A percentile compares a stretch with the other conserved stretches of the same genome.
phyloP scores from a whole-genome alignment of 2,797 vertebrate genomes.

The Gambusia yucatana region DNA sequence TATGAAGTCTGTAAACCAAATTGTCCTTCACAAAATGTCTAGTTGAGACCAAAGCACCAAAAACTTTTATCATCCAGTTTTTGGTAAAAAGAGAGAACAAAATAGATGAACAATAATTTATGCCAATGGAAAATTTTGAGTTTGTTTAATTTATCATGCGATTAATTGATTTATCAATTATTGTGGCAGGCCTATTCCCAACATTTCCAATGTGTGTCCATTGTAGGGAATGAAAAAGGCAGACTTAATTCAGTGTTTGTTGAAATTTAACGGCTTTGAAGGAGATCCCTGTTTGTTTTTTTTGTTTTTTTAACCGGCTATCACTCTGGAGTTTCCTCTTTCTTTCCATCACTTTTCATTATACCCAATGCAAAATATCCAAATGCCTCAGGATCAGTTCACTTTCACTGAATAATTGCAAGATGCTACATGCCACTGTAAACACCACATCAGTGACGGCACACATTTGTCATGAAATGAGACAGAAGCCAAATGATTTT shows the following conservation, averaged over 20 bases:
- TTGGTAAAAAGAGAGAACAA: too few relatives aligned
- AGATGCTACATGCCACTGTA: slow-evolving; percentile 76
- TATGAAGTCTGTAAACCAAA: too few relatives aligned
- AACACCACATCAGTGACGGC: slow-evolving; percentile 78
- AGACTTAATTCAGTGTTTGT: neutral
- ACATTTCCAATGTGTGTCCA: neutral
- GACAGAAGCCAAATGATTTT: slow-evolving; percentile 76
- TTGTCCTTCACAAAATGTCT: too few relatives aligned
- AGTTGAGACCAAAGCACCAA: too few relatives aligned
- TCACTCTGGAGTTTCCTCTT: slow-evolving; percentile 59
- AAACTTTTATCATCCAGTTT: too few relatives aligned
- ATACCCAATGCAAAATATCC: slow-evolving; percentile 64
- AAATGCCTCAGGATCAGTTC: slow-evolving; percentile 74
- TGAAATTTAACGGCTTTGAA: slow-evolving; percentile 49
- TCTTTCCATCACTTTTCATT: slow-evolving; percentile 73
- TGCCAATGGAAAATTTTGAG: too few relatives aligned
- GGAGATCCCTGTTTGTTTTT: slow-evolving; percentile 11
- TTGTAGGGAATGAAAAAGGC: neutral
- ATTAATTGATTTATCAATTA: too few relatives aligned
- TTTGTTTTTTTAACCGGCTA: slow-evolving; percentile 43
- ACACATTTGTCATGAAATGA: slow-evolving; percentile 79
- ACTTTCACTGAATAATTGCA: slow-evolving; percentile 81
- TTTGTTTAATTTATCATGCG: too few relatives aligned
- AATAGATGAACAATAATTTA: too few relatives aligned
- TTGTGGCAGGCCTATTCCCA: too few relatives aligned